phyloP scores from a whole-genome alignment of 2,113 vertebrate genomes.

The Amphiprion percula region DNA sequence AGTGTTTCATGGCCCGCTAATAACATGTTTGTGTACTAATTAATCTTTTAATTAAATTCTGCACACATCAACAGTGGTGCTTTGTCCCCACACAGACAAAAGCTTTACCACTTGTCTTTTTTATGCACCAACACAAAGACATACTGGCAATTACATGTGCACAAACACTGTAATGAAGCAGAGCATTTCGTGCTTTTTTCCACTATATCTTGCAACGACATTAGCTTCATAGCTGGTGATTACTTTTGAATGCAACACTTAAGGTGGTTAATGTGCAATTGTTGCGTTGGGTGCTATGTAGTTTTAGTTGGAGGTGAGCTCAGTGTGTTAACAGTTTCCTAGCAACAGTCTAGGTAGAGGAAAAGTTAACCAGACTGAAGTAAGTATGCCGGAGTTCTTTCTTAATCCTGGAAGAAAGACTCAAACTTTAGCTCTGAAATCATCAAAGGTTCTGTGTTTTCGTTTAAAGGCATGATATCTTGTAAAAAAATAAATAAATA shows the following conservation, averaged over 20 bases:
- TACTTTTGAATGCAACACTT: neutral
- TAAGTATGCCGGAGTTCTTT: no score
- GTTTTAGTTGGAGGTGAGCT: no score
- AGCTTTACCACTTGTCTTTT: slow-evolving; percentile 45
- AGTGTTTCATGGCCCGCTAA: slow-evolving; percentile 57
- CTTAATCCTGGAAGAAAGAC: no score
- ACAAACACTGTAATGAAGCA: slow-evolving; percentile 12
- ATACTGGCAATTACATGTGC: neutral
- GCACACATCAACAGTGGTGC: slow-evolving; percentile 59
- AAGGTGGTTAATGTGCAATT: no score
- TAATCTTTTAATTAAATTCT: slow-evolving; percentile 82
- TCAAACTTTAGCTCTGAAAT: no score
- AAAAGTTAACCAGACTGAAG: no score
- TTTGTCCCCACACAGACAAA: slow-evolving; percentile 69
- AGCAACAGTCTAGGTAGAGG: no score
- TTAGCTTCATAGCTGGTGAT: neutral
- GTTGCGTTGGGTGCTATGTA: no score
- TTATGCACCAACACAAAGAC: slow-evolving; percentile 33
- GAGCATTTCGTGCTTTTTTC: neutral
- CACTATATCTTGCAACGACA: neutral
- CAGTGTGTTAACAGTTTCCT: no score
- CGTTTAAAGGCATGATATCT: no score
- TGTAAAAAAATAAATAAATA: no score
- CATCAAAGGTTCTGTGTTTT: no score
- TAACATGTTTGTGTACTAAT: slow-evolving; percentile 70